These are phyloP conservation scores for Brachionus plicatilis DNA, from an alignment of 1,140 invertebrate genomes.

Conservation along the genomic window DNA sequence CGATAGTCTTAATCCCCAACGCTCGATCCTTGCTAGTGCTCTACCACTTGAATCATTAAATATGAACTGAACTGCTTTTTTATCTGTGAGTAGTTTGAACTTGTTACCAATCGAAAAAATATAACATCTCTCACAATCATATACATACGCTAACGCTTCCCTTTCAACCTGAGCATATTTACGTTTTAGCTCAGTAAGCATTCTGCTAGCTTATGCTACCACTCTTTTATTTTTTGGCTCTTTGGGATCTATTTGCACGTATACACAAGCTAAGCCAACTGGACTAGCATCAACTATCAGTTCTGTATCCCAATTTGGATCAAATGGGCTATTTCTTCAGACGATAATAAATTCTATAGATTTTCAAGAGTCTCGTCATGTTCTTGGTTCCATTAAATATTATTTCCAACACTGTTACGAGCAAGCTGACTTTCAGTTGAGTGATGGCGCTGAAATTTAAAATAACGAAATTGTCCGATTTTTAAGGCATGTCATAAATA, in stretches of 20 bases:
- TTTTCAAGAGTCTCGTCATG: no score
- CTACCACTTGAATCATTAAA: not conserved
- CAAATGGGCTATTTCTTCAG: not conserved
- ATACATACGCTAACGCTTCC: constrained; percentile 38
- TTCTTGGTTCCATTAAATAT: no score
- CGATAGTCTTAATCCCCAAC: not conserved
- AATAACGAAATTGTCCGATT: no score
- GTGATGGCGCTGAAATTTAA: no score
- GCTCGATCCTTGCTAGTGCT: not conserved
- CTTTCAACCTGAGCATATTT: constrained; percentile 44
- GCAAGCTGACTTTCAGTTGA: no score
- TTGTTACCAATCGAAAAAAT: not conserved
- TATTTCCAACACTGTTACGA: no score
- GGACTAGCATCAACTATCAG: not conserved
- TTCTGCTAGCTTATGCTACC: constrained; percentile 42
- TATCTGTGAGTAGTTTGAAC: not conserved
- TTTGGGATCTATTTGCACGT: not conserved
- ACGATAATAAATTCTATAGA: no score
- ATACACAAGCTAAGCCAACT: not conserved
- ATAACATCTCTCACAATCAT: constrained; percentile 1
- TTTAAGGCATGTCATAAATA: no score
- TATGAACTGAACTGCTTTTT: not conserved
- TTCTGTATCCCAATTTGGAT: not conserved
- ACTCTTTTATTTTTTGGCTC: not conserved
- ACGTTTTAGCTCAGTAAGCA: constrained; percentile 42